phyloP scores from a whole-genome alignment of 2,888 invertebrate species.

The Cataglyphis albicans region DNA sequence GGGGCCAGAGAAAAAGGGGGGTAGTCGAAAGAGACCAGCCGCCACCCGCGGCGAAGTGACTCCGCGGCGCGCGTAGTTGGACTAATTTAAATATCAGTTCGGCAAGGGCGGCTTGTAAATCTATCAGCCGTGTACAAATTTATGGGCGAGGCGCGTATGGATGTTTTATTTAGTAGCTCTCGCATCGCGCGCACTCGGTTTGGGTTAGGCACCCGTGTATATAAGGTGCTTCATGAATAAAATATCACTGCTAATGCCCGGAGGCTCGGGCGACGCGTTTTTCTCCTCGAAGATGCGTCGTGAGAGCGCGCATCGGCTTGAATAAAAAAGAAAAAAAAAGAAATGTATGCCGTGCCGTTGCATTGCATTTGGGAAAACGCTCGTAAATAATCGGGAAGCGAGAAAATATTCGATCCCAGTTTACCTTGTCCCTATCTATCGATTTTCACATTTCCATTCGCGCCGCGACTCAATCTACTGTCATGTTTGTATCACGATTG shows the following conservation, averaged over 20 bases:
- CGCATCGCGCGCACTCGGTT: slow-evolving; percentile 78
- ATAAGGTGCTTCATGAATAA: slow-evolving; percentile 85
- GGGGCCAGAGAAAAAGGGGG: slow-evolving; percentile 31
- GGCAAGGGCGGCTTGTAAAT: slow-evolving; percentile 85
- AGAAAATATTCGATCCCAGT: slow-evolving; percentile 49
- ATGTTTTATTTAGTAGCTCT: slow-evolving; percentile 85
- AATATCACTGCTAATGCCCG: slow-evolving; percentile 85
- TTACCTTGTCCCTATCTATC: background rate
- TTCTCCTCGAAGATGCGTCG: slow-evolving; percentile 80
- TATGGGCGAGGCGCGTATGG: slow-evolving; percentile 83
- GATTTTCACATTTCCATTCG: slow-evolving; percentile 28
- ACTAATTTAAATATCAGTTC: slow-evolving; percentile 86
- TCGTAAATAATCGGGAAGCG: slow-evolving; percentile 79
- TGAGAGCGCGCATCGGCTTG: slow-evolving; percentile 51
- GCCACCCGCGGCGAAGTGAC: slow-evolving; percentile 77
- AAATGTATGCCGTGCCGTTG: slow-evolving; percentile 59
- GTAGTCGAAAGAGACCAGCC: slow-evolving; percentile 57
- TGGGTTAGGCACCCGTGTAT: slow-evolving; percentile 77
- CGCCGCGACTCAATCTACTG: slow-evolving; percentile 11
- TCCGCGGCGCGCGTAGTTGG: slow-evolving; percentile 79
- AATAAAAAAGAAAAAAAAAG: slow-evolving; percentile 43
- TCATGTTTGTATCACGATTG: slow-evolving; percentile 26
- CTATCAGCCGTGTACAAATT: slow-evolving; percentile 85
- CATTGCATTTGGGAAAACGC: slow-evolving; percentile 78
- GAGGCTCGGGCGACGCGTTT: slow-evolving; percentile 83